Percentiles rank a stretch among this genome's conserved stretches.
phyloP scores from a whole-genome alignment of 2,113 vertebrate genomes.

The Nematolebias whitei region DNA sequence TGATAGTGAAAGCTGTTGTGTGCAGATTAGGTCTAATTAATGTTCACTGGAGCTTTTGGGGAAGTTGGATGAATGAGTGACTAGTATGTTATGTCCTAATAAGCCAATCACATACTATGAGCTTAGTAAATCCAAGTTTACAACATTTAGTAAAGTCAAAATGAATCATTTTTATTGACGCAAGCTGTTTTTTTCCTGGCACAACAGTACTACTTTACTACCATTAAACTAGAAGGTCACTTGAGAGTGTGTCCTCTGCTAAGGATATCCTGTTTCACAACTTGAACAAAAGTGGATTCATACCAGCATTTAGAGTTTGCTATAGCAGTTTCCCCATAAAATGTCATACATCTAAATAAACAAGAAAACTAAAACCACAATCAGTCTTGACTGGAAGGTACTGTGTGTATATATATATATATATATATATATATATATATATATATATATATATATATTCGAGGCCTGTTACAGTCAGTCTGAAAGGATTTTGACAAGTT shows the following conservation, averaged over 20 bases:
- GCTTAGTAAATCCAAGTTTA: slow-evolving; percentile 11
- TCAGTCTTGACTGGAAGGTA: no score
- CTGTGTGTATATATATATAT: no score
- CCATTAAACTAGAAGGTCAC: background rate
- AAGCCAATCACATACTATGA: background rate
- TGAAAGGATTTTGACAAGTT: slow-evolving; percentile 14
- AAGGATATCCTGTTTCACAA: background rate
- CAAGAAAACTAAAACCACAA: background rate
- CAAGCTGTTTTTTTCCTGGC: background rate
- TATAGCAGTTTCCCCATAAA: no score
- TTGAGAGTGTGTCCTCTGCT: background rate
- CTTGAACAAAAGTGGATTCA: background rate
- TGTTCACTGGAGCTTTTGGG: background rate
- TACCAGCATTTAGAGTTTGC: background rate
- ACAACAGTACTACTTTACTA: background rate
- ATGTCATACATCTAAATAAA: no score
- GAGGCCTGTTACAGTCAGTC: background rate
- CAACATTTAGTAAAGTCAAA: slow-evolving; percentile 14
- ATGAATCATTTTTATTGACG: slow-evolving; percentile 9
- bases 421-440: no score
- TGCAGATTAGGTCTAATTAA: slow-evolving; percentile 54
- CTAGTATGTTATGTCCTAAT: background rate
- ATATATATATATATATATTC: no score
- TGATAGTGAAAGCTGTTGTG: slow-evolving; percentile 61
- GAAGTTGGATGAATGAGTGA: slow-evolving; percentile 15